These are phyloP conservation scores for Priocnemis perturbator DNA, from an alignment of 2,888 invertebrate genomes.

Conservation along the genomic window DNA sequence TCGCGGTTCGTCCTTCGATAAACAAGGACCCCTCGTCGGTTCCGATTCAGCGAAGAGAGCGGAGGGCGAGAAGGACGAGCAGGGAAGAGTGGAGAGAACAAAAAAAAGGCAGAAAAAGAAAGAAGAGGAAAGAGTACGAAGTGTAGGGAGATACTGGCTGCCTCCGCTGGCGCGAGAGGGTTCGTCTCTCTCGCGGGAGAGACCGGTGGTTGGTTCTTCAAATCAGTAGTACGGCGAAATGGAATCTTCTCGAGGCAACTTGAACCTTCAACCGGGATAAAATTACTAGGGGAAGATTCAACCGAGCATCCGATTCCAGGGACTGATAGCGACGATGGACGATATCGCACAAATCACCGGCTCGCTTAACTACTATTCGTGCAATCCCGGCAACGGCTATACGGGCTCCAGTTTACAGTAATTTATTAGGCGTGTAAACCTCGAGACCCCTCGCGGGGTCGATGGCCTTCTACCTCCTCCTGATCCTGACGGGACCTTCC, in stretches of 20 bases:
- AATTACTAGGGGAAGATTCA: constrained; percentile 64
- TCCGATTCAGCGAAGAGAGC: constrained; percentile 25
- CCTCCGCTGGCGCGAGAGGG: too few species aligned
- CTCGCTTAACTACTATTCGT: constrained; percentile 62
- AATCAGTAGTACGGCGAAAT: constrained; percentile 49
- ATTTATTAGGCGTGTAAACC: constrained; percentile 68
- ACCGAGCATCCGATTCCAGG: constrained; percentile 63
- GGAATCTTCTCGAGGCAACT: constrained; percentile 59
- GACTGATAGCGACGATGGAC: constrained; percentile 64
- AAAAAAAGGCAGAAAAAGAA: not conserved
- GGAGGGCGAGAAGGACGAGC: not conserved
- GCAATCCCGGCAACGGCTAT: constrained; percentile 48
- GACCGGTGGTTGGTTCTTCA: constrained; percentile 21
- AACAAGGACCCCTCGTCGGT: constrained; percentile 12
- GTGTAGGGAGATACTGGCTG: too few species aligned
- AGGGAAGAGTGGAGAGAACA: not conserved
- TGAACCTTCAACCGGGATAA: constrained; percentile 66
- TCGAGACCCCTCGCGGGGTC: constrained; percentile 45
- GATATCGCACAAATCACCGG: constrained; percentile 70
- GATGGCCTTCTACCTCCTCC: constrained; percentile 44
- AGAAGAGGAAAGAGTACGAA: too few species aligned
- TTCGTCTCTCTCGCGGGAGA: not conserved
- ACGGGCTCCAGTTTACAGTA: constrained; percentile 68
- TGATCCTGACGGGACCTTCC: constrained; percentile 5
- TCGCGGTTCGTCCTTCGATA: constrained; percentile 3